Evolutionary conservation across 2,113 vertebrate species (phyloP).

Genomic region (Oriolus oriolus): DNA sequence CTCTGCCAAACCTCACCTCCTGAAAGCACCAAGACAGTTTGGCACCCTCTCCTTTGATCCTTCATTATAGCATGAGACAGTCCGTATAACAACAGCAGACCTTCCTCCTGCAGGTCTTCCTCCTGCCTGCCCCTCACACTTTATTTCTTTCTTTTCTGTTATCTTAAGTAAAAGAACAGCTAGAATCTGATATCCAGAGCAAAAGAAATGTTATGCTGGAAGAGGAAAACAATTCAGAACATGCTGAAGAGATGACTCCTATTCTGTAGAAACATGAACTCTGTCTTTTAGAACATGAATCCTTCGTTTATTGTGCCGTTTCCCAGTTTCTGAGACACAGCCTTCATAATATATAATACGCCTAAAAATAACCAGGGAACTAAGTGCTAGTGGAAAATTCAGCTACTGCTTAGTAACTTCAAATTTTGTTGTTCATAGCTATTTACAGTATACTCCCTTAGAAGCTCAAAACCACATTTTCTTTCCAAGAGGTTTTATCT

Average conservation of each 20-base stretch:
- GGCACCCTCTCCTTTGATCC: fast-evolving
- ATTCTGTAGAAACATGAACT: not conserved
- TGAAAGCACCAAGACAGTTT: not conserved
- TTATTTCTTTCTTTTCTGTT: not conserved
- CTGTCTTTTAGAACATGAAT: not conserved
- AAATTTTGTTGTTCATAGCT: not conserved
- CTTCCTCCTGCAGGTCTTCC: not conserved
- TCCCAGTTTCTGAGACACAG: not conserved
- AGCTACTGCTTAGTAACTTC: not conserved
- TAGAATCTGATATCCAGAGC: not conserved
- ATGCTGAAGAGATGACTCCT: not conserved
- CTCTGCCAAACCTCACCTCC: not conserved
- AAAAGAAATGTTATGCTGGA: not conserved
- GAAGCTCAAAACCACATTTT: not conserved
- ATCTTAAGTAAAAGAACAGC: not conserved
- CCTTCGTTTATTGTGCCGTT: not conserved
- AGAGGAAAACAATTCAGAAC: not conserved
- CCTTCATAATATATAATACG: not conserved
- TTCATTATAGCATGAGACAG: not conserved
- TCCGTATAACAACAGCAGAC: not conserved
- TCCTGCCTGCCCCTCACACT: not conserved
- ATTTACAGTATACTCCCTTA: not conserved
- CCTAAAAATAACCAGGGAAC: not conserved
- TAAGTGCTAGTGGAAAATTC: not conserved
- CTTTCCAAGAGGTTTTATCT: not conserved